Conservation (phyloP, 2,888 invertebrate genomes). For the Habrosyne pyritoides region DNA sequence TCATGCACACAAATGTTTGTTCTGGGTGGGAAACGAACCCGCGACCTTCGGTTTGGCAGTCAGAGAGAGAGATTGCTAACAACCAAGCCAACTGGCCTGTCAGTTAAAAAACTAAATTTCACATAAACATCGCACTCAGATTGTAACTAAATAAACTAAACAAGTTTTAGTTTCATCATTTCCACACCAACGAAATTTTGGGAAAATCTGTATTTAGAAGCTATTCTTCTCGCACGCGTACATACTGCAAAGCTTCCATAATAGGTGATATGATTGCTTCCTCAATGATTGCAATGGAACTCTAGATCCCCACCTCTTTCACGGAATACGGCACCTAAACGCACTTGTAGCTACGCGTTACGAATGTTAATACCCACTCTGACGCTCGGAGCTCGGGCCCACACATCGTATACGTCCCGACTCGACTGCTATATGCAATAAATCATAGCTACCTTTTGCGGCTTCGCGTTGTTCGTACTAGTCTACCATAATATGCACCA, state of each 20-base stretch:
- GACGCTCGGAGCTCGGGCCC: neutral
- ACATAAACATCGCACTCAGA: no score
- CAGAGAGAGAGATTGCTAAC: no score
- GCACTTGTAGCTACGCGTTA: conserved; percentile 35
- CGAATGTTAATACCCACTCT: conserved; percentile 55
- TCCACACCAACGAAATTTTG: no score
- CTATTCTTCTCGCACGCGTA: neutral
- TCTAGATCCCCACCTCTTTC: conserved; percentile 16
- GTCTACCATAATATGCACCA: conserved; percentile 35
- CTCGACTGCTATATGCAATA: conserved; percentile 39
- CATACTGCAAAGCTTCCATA: neutral
- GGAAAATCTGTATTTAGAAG: neutral
- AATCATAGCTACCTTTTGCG: conserved; percentile 66
- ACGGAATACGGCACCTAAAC: conserved; percentile 26
- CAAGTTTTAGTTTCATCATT: no score
- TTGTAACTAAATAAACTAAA: no score
- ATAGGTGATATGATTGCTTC: conserved; percentile 14
- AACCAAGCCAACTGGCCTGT: no score
- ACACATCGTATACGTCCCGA: conserved; percentile 13
- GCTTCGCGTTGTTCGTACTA: conserved; percentile 48
- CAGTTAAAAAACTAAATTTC: no score
- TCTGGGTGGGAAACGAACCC: no score
- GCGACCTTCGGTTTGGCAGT: no score
- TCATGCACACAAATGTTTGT: no score
- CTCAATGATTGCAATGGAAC: conserved; percentile 20